These are phyloP conservation scores for Hetaerina titia DNA, from an alignment of 2,888 invertebrate species.

Conservation along the genomic window DNA sequence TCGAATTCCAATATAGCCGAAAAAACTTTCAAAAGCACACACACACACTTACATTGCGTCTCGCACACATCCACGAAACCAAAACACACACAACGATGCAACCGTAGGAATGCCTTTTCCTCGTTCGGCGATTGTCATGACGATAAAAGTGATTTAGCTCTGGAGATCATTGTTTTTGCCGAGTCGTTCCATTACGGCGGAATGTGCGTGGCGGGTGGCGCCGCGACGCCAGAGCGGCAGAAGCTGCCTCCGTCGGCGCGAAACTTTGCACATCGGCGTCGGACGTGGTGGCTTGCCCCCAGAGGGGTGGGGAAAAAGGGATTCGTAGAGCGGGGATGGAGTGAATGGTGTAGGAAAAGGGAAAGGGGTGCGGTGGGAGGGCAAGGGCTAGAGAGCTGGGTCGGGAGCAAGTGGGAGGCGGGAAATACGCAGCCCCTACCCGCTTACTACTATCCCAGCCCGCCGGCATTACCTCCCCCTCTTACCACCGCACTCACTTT, in stretches of 20 bases:
- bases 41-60: background rate
- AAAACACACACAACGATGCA: background rate
- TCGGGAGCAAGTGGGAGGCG: background rate
- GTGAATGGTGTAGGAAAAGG: background rate
- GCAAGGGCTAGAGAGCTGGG: background rate
- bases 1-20: background rate
- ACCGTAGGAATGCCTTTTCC: constrained; percentile 17
- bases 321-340: background rate
- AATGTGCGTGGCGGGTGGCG: constrained; percentile 47
- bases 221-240: constrained; percentile 29
- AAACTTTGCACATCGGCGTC: constrained; percentile 60
- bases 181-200: constrained; percentile 51
- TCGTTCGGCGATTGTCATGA: constrained; percentile 34
- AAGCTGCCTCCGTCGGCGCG: constrained; percentile 4
- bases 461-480: background rate
- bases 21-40: background rate
- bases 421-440: background rate
- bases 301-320: background rate
- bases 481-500: constrained; percentile 19
- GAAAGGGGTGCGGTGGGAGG: background rate
- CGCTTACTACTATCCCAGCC: background rate
- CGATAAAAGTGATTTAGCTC: constrained; percentile 54
- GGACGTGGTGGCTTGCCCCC: background rate
- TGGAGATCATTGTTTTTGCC: constrained; percentile 17
- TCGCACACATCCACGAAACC: too few relatives aligned